Percentiles rank a stretch among this genome's conserved stretches.
Conservation (phyloP, 2,888 invertebrate species). For the Tryphoninae sp. region DNA sequence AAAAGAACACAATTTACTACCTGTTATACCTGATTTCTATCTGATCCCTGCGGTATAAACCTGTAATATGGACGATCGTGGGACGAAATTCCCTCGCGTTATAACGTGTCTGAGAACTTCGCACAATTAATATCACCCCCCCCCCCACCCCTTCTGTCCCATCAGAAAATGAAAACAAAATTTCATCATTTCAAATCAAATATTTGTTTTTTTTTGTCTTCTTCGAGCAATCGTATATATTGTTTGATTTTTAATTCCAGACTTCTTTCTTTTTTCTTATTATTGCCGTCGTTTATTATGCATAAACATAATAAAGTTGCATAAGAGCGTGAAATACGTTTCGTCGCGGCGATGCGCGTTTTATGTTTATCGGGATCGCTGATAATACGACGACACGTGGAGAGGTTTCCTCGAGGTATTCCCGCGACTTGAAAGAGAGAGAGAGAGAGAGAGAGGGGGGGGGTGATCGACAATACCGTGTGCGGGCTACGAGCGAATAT, state of each 20-base stretch:
- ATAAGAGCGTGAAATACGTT: background rate
- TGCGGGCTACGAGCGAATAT: constrained; percentile 38
- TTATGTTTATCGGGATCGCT: constrained; percentile 16
- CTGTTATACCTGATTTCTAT: background rate
- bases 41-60: background rate
- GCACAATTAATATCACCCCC: constrained; percentile 14
- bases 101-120: constrained; percentile 27
- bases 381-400: constrained; percentile 22
- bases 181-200: background rate
- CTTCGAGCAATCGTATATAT: too few relatives aligned
- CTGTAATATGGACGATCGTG: background rate
- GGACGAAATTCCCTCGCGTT: background rate
- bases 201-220: background rate
- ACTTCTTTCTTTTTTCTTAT: background rate
- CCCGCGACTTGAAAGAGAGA: constrained; percentile 18
- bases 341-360: background rate
- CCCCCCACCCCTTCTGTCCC: background rate
- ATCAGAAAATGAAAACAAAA: too few relatives aligned
- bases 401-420: constrained; percentile 38
- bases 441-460: too few relatives aligned
- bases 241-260: too few relatives aligned
- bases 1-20: background rate
- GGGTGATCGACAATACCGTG: constrained; percentile 4
- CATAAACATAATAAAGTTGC: background rate
- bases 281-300: background rate